Evolutionary conservation across 1,140 invertebrate species (phyloP).

Genomic region (Physella acuta): DNA sequence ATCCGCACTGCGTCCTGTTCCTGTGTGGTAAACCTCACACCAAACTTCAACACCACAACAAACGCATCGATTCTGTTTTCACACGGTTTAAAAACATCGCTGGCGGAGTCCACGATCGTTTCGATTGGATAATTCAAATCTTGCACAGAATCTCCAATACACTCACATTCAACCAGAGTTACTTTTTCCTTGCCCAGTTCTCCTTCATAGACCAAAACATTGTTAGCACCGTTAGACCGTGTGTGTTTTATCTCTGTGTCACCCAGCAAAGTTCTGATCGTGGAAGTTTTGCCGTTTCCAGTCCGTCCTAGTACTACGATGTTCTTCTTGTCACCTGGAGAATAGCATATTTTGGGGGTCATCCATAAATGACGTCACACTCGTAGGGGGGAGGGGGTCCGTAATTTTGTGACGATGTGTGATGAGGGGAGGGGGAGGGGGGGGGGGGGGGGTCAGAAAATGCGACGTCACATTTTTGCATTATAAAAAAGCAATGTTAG

Average conservation of each 20-base stretch:
- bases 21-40: not conserved
- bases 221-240: not conserved
- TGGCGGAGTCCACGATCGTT: not conserved
- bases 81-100: not conserved
- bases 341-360: too few relatives aligned
- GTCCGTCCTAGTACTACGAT: too few relatives aligned
- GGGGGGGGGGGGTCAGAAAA: too few relatives aligned
- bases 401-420: too few relatives aligned
- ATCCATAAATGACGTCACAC: too few relatives aligned
- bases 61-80: not conserved
- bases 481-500: too few relatives aligned
- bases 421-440: too few relatives aligned
- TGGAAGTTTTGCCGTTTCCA: slow-evolving; percentile 11
- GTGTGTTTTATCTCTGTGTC: not conserved
- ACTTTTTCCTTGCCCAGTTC: not conserved
- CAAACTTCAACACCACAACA: not conserved
- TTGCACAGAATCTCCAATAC: not conserved
- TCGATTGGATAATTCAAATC: too few relatives aligned
- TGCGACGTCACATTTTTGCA: too few relatives aligned
- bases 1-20: not conserved
- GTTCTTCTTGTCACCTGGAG: too few relatives aligned
- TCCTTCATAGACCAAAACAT: not conserved
- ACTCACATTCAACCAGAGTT: not conserved
- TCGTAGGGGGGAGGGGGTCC: too few relatives aligned
- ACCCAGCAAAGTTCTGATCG: slow-evolving; percentile 2